These are phyloP conservation scores for Drosophila aldrichi DNA, from an alignment of 2,888 invertebrate genomes.

Conservation along the genomic window DNA sequence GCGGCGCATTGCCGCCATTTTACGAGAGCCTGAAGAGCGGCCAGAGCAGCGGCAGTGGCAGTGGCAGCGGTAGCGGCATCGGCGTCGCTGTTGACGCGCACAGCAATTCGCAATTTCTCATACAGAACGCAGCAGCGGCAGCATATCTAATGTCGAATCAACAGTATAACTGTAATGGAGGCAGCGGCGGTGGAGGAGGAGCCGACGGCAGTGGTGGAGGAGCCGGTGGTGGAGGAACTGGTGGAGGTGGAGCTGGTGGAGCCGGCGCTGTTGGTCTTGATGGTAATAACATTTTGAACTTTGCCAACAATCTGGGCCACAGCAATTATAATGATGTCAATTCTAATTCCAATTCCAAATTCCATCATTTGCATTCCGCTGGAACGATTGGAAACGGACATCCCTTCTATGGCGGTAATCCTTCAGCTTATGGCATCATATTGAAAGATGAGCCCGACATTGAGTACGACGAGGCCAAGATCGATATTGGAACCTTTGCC, in stretches of 20 bases:
- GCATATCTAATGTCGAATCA: slow-evolving; percentile 87
- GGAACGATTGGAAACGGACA: slow-evolving; percentile 59
- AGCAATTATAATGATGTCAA: slow-evolving; percentile 77
- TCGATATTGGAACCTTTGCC: slow-evolving; percentile 86
- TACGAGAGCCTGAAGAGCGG: slow-evolving; percentile 94
- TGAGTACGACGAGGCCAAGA: slow-evolving; percentile 91
- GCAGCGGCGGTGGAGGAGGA: slow-evolving; percentile 76
- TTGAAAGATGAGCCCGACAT: slow-evolving; percentile 92
- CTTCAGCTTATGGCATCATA: slow-evolving; percentile 92
- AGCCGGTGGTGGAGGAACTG: slow-evolving; percentile 68
- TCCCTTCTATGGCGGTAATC: slow-evolving; percentile 86
- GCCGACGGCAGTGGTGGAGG: slow-evolving; percentile 82
- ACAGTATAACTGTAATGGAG: slow-evolving; percentile 38
- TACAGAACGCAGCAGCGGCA: slow-evolving; percentile 88
- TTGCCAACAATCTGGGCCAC: slow-evolving; percentile 79
- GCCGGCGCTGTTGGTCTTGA: slow-evolving; percentile 58
- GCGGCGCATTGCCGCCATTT: slow-evolving; percentile 94
- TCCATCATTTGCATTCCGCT: slow-evolving; percentile 51
- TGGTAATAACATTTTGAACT: slow-evolving; percentile 84
- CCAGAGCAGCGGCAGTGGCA: slow-evolving; percentile 83
- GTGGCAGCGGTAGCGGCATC: background rate
- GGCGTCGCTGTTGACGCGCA: slow-evolving; percentile 79
- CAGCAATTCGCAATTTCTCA: slow-evolving; percentile 86
- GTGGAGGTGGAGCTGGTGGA: slow-evolving; percentile 86
- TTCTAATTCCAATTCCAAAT: slow-evolving; percentile 78